Base-by-base conservation (phyloP, 2,113 vertebrate genomes). In the Orcinus orca region DNA sequence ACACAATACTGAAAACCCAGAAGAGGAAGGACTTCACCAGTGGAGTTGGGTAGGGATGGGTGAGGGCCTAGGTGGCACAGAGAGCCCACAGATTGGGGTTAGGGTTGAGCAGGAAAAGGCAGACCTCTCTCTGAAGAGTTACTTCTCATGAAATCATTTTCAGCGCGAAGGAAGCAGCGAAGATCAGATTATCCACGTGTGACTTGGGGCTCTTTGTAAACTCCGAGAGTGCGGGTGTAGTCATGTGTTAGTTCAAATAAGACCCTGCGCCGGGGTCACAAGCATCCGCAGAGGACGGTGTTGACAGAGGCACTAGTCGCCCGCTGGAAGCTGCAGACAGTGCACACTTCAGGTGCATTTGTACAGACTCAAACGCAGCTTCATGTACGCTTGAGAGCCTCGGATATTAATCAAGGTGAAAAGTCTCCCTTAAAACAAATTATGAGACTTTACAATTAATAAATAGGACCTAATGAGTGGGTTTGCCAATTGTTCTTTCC, bases 401-500 rank as follows among this genome's bases (percentile, higher is more conserved):
- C 44, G 15, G 63, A 15, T 76, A 68, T 76, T 85, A 76, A 81
- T 85, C 44, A 82, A 89, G 53, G 71, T 81, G 80, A 90, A 97
- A 80, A 92, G 31, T 81, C 67, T 93, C 76, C 47, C 23, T 65
- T 85, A 18, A 63, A 96, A 91, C 38, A 84, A 89, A 97, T 93
- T 67, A 73, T 25, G n/a, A 79, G 62, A 36, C 33, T 96, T 74
- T 92, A 83, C 5, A 50, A 50, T 71, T 53, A 97, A 73, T 91
- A 94, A 92, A 95, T 85, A 86, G 23, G 58, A 90, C 26, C 65
- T 88, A 77, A 88, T 77, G 17, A 88, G 89, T 87, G 55, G 12
- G 26, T 82, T 92, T 89, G 31, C 82, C 33, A 44, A 50, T 73
- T 85, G 50, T 95, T 79, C 77, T 82, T 47, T 77, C 55, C 44